A percentile compares a stretch with the other conserved stretches of the same genome.
Conservation (phyloP, 2,113 vertebrate genomes). For the Triplophysa rosa region DNA sequence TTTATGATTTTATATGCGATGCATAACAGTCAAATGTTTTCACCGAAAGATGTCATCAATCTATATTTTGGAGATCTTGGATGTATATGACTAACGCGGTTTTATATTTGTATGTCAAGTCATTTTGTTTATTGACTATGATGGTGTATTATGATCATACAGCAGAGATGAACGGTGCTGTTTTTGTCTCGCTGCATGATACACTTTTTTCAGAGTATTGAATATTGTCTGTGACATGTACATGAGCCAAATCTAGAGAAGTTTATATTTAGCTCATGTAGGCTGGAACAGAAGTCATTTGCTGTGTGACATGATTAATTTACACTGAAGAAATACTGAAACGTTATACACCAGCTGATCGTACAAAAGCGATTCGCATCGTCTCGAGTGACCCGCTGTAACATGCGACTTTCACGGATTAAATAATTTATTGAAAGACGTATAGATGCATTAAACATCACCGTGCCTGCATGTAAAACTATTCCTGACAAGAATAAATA, state of each 20-base stretch:
- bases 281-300: slow-evolving; percentile 6
- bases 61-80: neutral
- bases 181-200: neutral
- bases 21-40: neutral
- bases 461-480: neutral
- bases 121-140: neutral
- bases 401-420: neutral
- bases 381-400: neutral
- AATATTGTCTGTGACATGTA: neutral
- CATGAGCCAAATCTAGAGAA: neutral
- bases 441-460: neutral
- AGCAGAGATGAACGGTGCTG: neutral
- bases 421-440: neutral
- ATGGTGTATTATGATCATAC: slow-evolving; percentile 12
- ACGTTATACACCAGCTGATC: neutral
- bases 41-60: slow-evolving; percentile 22
- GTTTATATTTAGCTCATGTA: slow-evolving; percentile 21
- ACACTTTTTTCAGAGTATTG: neutral
- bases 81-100: slow-evolving; percentile 6
- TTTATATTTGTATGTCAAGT: slow-evolving; percentile 10
- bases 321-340: neutral
- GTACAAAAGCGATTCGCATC: no score
- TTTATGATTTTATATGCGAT: no score
- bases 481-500: slow-evolving; percentile 54
- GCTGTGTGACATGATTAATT: slow-evolving; percentile 6